Evolutionary conservation across 92 coral and sea anemone genomes (phyloP), one percentile per base, ranked within the genome.

Genomic region (Epizoanthus fatuus): DNA sequence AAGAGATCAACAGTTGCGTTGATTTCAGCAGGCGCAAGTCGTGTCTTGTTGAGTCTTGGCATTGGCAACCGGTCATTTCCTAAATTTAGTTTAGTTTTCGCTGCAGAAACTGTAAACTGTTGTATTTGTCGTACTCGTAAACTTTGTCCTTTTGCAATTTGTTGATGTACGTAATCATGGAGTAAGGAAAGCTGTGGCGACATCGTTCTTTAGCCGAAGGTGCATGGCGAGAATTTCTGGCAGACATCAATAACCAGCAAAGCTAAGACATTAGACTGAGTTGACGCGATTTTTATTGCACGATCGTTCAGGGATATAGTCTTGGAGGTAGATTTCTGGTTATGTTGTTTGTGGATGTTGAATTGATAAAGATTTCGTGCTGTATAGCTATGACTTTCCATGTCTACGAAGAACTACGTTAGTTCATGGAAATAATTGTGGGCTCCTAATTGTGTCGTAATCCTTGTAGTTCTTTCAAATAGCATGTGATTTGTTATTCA

Each of bases 401-500:
- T 40, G 17, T 76, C 37, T 39, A 6, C 54, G 37, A 58, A 37
- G 5, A 55, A 77, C 2, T 29, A 29, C 9, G 53, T 9, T 49
- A 40, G 71, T 77, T 45, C 32, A 45, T 37, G 16, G 10, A 62
- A 58, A 53, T 37, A 7, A 35, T 70, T 77, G 82, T 77, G 65
- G n/a, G n/a, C n/a, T n/a, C n/a, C n/a, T n/a, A n/a, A n/a, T n/a
- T 77, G 82, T 77, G 65, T 77, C 82, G 82, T 59, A 77, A 77
- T 77, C 71, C 22, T 58, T 40, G 55, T 58, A 42, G 75, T 45
- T 62, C 58, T n/a, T 56, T 77, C 71, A 77, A 77, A 60, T 53
- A 58, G 40, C 8, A 40, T 59, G 44, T 59, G 70, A 77, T 22
- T 77, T 60, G n/a, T 42, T 77, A 44, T n/a, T n/a, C n/a, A n/a